Evolutionary conservation across 37 sponge, comb jelly and placozoan genomes (phyloP).

Genomic region (Geodia barretti): DNA sequence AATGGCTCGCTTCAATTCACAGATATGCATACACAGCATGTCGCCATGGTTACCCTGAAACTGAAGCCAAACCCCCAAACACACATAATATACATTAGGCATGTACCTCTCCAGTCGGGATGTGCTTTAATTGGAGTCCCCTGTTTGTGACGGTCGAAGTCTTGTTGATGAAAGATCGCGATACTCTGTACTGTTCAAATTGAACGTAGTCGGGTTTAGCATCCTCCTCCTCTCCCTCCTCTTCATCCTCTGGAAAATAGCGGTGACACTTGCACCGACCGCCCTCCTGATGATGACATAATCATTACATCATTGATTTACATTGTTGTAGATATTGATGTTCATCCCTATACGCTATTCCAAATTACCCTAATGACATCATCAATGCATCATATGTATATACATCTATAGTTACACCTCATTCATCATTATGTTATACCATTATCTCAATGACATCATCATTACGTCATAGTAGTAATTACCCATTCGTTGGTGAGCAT

Average conservation of each 20-base stretch:
- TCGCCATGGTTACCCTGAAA: too few relatives aligned
- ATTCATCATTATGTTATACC: neutral
- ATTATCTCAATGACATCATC: neutral
- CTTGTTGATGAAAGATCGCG: constrained; percentile 35
- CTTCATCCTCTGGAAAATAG: constrained; percentile 67
- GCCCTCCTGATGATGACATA: constrained; percentile 53
- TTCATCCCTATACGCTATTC: too few relatives aligned
- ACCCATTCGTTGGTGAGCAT: constrained; percentile 84
- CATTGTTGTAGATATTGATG: neutral
- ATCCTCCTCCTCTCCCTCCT: constrained; percentile 18
- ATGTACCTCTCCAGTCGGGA: constrained; percentile 68
- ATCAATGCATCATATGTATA: too few relatives aligned
- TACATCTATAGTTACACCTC: neutral
- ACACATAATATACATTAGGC: too few relatives aligned
- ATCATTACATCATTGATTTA: neutral
- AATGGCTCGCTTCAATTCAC: too few relatives aligned
- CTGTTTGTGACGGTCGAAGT: constrained; percentile 32
- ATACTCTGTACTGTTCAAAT: constrained; percentile 80
- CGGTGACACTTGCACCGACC: constrained; percentile 69
- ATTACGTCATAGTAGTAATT: too few relatives aligned
- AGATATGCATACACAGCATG: too few relatives aligned
- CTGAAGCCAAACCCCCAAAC: too few relatives aligned
- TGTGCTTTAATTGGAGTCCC: constrained; percentile 60
- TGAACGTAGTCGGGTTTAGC: constrained; percentile 44
- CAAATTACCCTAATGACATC: too few relatives aligned